Base-by-base conservation (phyloP, 2,113 vertebrate species). In the Tapirus terrestris region DNA sequence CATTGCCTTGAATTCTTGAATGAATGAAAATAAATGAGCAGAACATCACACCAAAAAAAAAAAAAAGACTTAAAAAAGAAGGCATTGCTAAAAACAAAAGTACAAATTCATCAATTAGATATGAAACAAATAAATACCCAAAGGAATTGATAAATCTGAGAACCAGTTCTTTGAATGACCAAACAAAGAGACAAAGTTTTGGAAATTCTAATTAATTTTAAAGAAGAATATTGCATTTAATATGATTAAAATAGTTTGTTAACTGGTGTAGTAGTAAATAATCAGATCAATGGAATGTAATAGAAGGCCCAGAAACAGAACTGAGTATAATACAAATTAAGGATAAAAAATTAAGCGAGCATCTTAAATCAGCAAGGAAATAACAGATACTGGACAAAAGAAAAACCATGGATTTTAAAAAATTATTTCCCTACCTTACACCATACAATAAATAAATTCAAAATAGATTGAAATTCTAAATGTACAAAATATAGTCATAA, bases 1-100 rank as follows among this genome's bases (percentile, higher is more conserved):
- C 3, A 58, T 1, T 16, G 43, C 6, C 18, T 90, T 81, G 6
- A 2, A 58, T 76, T 86, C 53, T 86, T 76, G n/a, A 96, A 82
- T 93, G 81, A 92, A 92, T 89, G 63, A 72, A 91, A 80, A 61
- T 60, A 85, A 95, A 68, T 79, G n/a, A 95, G 21, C 48, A 73
- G 31, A 85, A 58, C 6, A 27, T 48, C 27, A 18, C 11, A 68
- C 10, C 10, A 53, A 6, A 36, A 10, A 53, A 7, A 45, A 61
- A 95, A 72, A 58, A n/a, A 29, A 77, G n/a, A 31, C 18, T 73
- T 39, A 2, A 43, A 76, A 93, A 81, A 91, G 68, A 73, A 63
- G 43, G 1, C 56, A 88, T 73, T 87, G 25, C 39, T 45, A 53
- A 83, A 81, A 68, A 53, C 21, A 14, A 33, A 65, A 90, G 14